Base-by-base conservation (phyloP, 1,140 invertebrate genomes). In the Pseudobourletiella spinata region DNA sequence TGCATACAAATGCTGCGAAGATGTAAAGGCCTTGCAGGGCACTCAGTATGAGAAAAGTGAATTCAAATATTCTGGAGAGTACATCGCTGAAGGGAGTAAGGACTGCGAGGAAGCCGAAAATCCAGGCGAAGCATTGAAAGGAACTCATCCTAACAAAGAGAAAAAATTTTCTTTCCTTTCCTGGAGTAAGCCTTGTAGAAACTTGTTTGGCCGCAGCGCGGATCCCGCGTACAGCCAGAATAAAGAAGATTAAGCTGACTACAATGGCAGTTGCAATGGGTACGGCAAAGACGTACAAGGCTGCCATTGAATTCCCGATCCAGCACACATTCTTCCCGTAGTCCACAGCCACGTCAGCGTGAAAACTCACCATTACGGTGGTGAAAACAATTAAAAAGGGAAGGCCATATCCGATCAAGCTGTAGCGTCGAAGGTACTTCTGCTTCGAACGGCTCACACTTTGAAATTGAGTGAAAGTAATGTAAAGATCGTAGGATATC, bases 11-110 rank as follows among this genome's bases (percentile, higher is more conserved):
- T 20, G 55, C 55, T n/a, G 44, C 11, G 39, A 57, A 57, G 22
- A 57, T 43, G 25, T 57, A 57, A 6, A 43, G 16, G 11, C 55
- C 55, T 57, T 57, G 55, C 3, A 57, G 18, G 3, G 32, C 2
- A 26, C 32, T 43, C 2, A 42, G 11, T 16, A 43, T 57, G 16
- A 57, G 4, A 39, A 43, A 57, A 6, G 18, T 3, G 25, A 57
- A 42, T 29, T 57, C 55, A 57, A 57, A 57, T 16, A 57, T 57
- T 42, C 15, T 39, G 18, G 55, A 57, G 25, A 26, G n/a, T 2
- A 57, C 32, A 15, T 42, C 2, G 22, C 24, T 22, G 24, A 43
- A 43, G 18, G 42, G 55, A 3, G 39, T 24, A 3, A 43, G 15
- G 16, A 57, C 39, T 3, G 55, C 24, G 15, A 57, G 35, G 22